Percentiles rank a stretch among this genome's conserved stretches.
phyloP scores from a whole-genome alignment of 2,888 invertebrate species.

The Eueremaeus valkanovi region DNA sequence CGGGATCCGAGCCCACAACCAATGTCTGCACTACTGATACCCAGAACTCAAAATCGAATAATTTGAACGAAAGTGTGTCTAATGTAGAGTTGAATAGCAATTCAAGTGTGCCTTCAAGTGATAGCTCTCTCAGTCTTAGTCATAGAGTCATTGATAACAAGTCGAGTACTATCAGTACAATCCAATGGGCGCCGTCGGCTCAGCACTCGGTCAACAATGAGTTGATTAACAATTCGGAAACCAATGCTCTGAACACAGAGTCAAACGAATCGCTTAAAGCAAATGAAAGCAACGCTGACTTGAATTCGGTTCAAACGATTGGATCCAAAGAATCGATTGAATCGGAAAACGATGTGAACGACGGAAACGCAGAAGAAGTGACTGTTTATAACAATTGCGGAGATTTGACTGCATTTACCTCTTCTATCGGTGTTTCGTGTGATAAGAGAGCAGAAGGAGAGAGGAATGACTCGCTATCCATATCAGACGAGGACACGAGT shows the following conservation, averaged over 20 bases:
- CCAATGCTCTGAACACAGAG: background rate
- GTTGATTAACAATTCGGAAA: background rate
- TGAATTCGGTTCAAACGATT: background rate
- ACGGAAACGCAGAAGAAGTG: background rate
- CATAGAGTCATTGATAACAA: background rate
- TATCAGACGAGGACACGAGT: background rate
- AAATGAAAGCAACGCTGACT: background rate
- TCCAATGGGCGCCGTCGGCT: constrained; percentile 20
- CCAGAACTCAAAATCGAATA: too few species aligned
- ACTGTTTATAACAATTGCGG: constrained; percentile 5
- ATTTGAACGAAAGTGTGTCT: background rate
- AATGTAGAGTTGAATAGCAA: background rate
- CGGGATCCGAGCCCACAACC: too few species aligned
- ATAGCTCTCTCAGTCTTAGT: background rate
- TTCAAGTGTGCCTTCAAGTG: constrained; percentile 33
- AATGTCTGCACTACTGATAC: too few species aligned
- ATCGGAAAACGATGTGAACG: background rate
- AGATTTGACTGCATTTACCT: constrained; percentile 4
- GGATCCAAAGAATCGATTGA: background rate
- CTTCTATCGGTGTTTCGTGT: constrained; percentile 3
- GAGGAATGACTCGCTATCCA: background rate
- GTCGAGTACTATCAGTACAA: constrained; percentile 14
- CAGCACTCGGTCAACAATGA: background rate
- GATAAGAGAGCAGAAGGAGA: background rate
- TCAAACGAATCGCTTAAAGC: background rate